Evolutionary conservation across 2,797 vertebrate species (phyloP).

Genomic region (Sebastes reedi): DNA sequence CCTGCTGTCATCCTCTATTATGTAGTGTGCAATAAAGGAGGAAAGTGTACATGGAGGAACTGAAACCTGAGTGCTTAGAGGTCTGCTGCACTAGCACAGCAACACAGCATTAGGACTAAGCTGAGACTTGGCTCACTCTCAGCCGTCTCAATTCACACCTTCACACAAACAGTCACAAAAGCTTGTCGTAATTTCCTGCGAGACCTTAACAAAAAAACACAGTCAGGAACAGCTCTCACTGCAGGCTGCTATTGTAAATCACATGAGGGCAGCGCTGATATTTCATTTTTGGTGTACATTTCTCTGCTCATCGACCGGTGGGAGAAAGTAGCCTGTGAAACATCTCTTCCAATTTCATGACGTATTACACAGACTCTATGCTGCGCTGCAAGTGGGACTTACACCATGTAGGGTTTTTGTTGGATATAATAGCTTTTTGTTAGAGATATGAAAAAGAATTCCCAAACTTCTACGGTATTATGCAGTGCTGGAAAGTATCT

Average conservation of each 20-base stretch:
- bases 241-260: conserved; percentile 60
- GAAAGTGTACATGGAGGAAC: not conserved
- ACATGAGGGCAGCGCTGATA: conserved; percentile 58
- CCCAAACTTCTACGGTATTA: not conserved
- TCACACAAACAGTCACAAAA: conserved; percentile 54
- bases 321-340: conserved; percentile 63
- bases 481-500: not conserved
- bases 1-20: conserved; percentile 52
- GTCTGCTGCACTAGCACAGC: conserved; percentile 3
- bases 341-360: conserved; percentile 57
- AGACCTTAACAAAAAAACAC: conserved; percentile 46
- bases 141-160: conserved; percentile 52
- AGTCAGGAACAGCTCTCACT: conserved; percentile 46
- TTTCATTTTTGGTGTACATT: conserved; percentile 71
- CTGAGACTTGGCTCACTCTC: conserved; percentile 26
- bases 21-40: conserved; percentile 23
- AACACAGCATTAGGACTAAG: conserved; percentile 16
- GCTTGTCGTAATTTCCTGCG: conserved; percentile 71
- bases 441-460: conserved; percentile 4
- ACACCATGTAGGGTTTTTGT: conserved; percentile 26
- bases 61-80: conserved; percentile 32
- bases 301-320: conserved; percentile 62
- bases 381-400: conserved; percentile 27
- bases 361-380: conserved; percentile 42
- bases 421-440: conserved; percentile 42